Evolutionary conservation across 2,888 invertebrate species (phyloP), one percentile per base, ranked within the genome.

Genomic region (Subacronicta megacephala): DNA sequence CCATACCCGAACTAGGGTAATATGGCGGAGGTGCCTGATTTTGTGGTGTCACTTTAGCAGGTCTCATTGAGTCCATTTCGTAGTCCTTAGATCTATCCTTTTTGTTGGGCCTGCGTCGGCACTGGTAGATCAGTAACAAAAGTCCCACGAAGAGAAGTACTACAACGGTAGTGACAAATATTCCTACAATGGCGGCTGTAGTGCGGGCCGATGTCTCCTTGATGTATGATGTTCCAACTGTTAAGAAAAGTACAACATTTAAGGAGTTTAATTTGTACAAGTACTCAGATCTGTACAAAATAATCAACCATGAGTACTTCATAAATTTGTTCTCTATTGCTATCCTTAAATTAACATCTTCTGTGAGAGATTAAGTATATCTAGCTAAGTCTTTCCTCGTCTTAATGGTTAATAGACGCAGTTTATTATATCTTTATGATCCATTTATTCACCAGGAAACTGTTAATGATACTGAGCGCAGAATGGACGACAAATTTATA

Each of bases 11-110:
- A 52, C 90, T 96, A n/a, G 98, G 97, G 83, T 98, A 98, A 80
- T 98, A 98, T 0, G 98, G 98, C 29, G 98, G 98, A 17, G 98
- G 98, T 1, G 97, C 97, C 81, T 97, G 97, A 63, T 96, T 97
- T 88, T 97, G 97, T 65, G 97, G 97, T n/a, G 97, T 96, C 36
- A 97, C 97, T 88, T 98, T 96, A 43, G 97, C 97, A 15, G 97
- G 97, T 54, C 97, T 95, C 70, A 97, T 97, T 0, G 97, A 96
- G 83, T 98, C 98, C 97, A 98, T 97, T 93, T 98, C 98, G 87
- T 98, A 98, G 87, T 98, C 98, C 90, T 98, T 98, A 23, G 97
- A 96, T 74, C 96, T 96, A 68, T 97, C 96, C 88, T 98, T 97
- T 87, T 97, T 97, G 75, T 96, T 96, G 82, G 97, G 97, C 81